phyloP scores from a whole-genome alignment of 2,888 invertebrate genomes.

The Cataglyphis altisquamis region DNA sequence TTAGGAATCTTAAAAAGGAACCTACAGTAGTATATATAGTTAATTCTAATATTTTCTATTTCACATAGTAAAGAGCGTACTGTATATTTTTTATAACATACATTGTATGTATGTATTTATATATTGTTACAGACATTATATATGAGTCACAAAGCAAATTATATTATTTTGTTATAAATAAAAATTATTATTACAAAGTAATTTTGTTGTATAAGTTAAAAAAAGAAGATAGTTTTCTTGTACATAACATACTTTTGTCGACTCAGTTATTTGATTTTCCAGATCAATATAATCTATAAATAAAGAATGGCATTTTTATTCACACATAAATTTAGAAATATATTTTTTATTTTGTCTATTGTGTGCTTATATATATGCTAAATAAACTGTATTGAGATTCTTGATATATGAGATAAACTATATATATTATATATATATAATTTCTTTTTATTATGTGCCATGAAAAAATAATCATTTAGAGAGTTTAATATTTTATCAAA shows the following conservation, averaged over 20 bases:
- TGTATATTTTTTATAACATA: slow-evolving; percentile 39
- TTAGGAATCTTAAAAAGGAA: neutral
- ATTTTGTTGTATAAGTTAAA: slow-evolving; percentile 28
- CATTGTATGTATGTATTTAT: slow-evolving; percentile 28
- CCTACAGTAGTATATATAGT: neutral
- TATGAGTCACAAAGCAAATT: slow-evolving; percentile 8
- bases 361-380: neutral
- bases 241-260: neutral
- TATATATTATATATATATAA: neutral
- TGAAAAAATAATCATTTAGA: slow-evolving; percentile 27
- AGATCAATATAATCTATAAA: slow-evolving; percentile 1
- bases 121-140: slow-evolving; percentile 25
- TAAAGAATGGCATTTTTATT: slow-evolving; percentile 29
- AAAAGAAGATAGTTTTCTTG: slow-evolving; percentile 15
- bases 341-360: neutral
- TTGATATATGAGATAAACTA: neutral
- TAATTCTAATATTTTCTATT: slow-evolving; percentile 30
- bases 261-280: neutral
- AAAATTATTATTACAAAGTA: slow-evolving; percentile 27
- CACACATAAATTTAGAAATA: neutral
- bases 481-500: slow-evolving; percentile 24
- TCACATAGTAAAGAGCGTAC: neutral
- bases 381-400: slow-evolving; percentile 24
- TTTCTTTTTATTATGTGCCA: neutral
- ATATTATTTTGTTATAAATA: slow-evolving; percentile 22